Conservation (phyloP, 2,113 vertebrate species). For the Lanius ludovicianus region DNA sequence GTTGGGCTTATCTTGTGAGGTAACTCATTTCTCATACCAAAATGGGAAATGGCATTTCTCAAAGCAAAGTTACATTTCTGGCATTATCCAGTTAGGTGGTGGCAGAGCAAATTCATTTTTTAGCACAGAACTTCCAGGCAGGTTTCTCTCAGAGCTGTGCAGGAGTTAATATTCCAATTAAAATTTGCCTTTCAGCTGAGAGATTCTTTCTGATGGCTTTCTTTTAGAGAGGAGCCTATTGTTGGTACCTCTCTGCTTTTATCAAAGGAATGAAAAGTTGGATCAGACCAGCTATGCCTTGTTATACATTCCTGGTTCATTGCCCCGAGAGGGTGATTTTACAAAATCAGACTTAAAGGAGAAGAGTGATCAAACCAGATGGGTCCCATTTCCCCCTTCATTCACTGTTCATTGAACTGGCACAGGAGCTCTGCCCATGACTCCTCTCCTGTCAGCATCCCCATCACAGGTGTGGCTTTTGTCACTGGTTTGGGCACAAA, state of each 20-base stretch:
- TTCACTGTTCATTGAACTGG: background rate
- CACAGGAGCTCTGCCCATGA: background rate
- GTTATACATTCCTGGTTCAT: background rate
- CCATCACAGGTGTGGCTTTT: background rate
- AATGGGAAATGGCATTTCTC: background rate
- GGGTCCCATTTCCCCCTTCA: background rate
- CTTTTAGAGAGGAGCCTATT: background rate
- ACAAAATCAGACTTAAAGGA: background rate
- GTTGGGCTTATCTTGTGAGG: background rate
- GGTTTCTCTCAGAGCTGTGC: background rate
- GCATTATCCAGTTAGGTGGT: background rate
- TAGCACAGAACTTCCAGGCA: background rate
- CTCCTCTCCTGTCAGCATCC: background rate
- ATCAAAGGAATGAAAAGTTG: background rate
- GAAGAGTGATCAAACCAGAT: background rate
- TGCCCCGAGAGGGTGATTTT: background rate
- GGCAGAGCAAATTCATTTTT: background rate
- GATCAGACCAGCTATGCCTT: background rate
- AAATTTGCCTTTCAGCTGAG: constrained; percentile 5
- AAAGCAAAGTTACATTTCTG: background rate
- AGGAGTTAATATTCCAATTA: constrained; percentile 22
- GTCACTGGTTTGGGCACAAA: background rate
- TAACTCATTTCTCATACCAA: background rate
- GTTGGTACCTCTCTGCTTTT: background rate
- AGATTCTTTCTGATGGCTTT: background rate